Conservation (phyloP, 2,797 vertebrate species). For the Manis javanica region DNA sequence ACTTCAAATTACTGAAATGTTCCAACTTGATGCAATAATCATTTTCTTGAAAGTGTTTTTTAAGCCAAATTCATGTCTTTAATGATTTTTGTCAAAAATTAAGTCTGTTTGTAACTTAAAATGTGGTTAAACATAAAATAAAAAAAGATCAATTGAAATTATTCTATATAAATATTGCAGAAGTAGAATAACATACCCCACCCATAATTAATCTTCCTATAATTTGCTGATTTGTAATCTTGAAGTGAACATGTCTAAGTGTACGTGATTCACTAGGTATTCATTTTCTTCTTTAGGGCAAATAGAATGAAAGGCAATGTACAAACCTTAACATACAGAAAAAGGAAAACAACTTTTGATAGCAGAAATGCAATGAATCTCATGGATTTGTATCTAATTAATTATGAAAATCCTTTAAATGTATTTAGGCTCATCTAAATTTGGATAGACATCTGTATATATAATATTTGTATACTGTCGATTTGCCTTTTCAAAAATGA, state of each 20-base stretch:
- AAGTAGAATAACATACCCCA: constrained; percentile 64
- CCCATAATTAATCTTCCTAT: constrained; percentile 73
- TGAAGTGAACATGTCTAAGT: constrained; percentile 50
- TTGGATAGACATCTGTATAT: neutral
- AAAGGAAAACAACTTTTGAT: constrained; percentile 7
- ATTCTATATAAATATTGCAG: constrained; percentile 61
- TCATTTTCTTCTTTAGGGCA: constrained; percentile 77
- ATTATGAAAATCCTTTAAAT: neutral
- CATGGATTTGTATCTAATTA: neutral
- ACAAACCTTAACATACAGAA: neutral
- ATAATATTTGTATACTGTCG: neutral
- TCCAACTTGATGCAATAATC: neutral
- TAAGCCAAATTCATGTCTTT: neutral
- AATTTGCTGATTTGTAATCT: constrained; percentile 72
- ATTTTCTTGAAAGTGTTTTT: neutral
- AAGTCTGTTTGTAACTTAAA: neutral
- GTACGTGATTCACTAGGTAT: constrained; percentile 69
- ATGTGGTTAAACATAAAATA: constrained; percentile 26
- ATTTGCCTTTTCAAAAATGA: neutral
- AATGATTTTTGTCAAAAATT: neutral
- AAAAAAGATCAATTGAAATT: constrained; percentile 29
- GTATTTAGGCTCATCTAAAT: neutral
- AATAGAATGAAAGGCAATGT: constrained; percentile 54
- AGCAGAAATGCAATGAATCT: neutral
- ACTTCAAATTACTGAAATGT: neutral